Percentiles rank a stretch among this genome's conserved stretches.
phyloP scores from a whole-genome alignment of 2,888 invertebrate genomes.

The Adineta ricciae region DNA sequence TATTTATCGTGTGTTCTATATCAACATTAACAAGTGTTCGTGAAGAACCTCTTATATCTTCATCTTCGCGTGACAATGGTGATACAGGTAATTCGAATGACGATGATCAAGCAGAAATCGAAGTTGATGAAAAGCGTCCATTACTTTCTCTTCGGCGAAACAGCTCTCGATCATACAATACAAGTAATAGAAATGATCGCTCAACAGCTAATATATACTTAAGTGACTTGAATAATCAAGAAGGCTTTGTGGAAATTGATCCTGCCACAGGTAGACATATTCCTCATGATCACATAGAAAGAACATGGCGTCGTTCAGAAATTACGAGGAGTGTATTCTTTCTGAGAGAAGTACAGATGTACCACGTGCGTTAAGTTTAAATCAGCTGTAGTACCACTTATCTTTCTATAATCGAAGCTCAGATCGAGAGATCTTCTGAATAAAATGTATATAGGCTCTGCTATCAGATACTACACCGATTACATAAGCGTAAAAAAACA shows the following conservation, averaged over 20 bases:
- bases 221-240: background rate
- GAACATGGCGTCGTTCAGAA: too few species aligned
- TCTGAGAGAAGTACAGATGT: too few species aligned
- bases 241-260: background rate
- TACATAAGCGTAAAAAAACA: too few species aligned
- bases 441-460: too few species aligned
- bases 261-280: background rate
- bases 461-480: too few species aligned
- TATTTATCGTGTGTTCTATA: slow-evolving; percentile 27
- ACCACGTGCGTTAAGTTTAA: too few species aligned
- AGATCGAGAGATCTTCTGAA: too few species aligned
- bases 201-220: background rate
- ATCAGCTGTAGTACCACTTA: too few species aligned
- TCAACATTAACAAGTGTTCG: slow-evolving; percentile 27
- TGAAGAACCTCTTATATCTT: slow-evolving; percentile 23
- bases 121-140: background rate
- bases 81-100: background rate
- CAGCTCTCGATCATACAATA: background rate
- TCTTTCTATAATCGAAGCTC: too few species aligned
- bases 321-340: too few species aligned
- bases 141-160: background rate
- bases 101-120: background rate
- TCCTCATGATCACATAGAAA: background rate
- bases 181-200: background rate
- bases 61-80: background rate